Conservation (phyloP, 2,888 invertebrate species). For the Auanema sp. region DNA sequence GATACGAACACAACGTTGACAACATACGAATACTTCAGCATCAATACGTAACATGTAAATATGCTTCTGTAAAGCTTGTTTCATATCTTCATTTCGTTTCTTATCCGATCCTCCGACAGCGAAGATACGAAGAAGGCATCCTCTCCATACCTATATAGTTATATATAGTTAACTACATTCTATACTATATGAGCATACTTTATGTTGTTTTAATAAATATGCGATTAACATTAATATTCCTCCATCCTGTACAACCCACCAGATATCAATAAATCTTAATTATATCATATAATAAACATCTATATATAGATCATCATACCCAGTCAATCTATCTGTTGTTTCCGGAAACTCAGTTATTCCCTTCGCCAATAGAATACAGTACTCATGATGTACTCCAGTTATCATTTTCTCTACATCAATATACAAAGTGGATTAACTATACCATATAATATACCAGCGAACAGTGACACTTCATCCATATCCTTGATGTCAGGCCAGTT, state of each 20-base stretch:
- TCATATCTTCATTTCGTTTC: conserved; percentile 73
- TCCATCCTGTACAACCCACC: conserved; percentile 97
- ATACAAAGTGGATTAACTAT: neutral
- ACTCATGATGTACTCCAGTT: conserved; percentile 83
- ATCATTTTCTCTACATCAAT: conserved; percentile 58
- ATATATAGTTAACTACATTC: neutral
- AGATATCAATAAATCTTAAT: conserved; percentile 81
- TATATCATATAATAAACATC: neutral
- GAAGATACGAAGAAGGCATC: conserved; percentile 96
- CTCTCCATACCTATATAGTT: conserved; percentile 78
- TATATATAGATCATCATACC: conserved; percentile 73
- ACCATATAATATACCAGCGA: conserved; percentile 35
- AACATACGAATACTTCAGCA: conserved; percentile 75
- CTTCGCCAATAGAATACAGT: conserved; percentile 94
- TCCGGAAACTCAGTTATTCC: conserved; percentile 93
- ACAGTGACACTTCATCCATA: conserved; percentile 45
- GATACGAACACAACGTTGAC: neutral
- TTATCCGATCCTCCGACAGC: conserved; percentile 97
- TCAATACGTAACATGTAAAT: conserved; percentile 90
- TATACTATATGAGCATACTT: conserved; percentile 67
- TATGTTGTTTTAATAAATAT: conserved; percentile 78
- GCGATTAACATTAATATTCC: conserved; percentile 90
- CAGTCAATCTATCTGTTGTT: conserved; percentile 79
- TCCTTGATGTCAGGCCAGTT: conserved; percentile 85
- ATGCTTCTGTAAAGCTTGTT: conserved; percentile 95